Conservation (phyloP, 2,113 vertebrate genomes). For the Rousettus leschenaultii region DNA sequence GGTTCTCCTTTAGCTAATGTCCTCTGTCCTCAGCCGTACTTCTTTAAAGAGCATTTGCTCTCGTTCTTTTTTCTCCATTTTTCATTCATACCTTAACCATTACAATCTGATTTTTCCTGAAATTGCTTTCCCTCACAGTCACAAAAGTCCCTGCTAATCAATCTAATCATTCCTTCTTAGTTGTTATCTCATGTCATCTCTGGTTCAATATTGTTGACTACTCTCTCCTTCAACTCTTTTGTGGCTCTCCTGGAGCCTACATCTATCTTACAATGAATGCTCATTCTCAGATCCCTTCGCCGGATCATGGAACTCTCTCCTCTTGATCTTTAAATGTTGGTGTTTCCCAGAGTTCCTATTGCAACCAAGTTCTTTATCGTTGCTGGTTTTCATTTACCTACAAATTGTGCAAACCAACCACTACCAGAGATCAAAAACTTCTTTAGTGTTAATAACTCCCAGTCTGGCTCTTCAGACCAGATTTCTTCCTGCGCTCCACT, state of each 20-base stretch:
- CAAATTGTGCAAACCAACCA: background rate
- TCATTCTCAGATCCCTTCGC: background rate
- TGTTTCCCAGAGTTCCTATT: background rate
- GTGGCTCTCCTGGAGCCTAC: background rate
- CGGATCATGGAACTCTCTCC: background rate
- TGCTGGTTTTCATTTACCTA: background rate
- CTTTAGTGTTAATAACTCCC: background rate
- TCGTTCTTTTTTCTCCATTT: background rate
- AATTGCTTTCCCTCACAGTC: background rate
- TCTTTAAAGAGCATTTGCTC: background rate
- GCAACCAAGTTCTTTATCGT: background rate
- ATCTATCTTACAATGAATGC: background rate
- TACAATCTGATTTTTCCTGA: background rate
- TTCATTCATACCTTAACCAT: background rate
- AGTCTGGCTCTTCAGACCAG: background rate
- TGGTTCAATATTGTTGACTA: background rate
- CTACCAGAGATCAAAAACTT: background rate
- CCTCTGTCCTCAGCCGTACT: background rate
- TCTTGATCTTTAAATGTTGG: background rate
- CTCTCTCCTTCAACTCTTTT: background rate
- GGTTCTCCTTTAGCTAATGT: background rate
- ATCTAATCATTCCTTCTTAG: background rate
- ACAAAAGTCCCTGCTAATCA: background rate
- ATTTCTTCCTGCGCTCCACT: background rate
- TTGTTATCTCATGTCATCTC: background rate